These are phyloP conservation scores for Aviceda cuculoides DNA, from an alignment of 2,797 vertebrate species.

Conservation along the genomic window DNA sequence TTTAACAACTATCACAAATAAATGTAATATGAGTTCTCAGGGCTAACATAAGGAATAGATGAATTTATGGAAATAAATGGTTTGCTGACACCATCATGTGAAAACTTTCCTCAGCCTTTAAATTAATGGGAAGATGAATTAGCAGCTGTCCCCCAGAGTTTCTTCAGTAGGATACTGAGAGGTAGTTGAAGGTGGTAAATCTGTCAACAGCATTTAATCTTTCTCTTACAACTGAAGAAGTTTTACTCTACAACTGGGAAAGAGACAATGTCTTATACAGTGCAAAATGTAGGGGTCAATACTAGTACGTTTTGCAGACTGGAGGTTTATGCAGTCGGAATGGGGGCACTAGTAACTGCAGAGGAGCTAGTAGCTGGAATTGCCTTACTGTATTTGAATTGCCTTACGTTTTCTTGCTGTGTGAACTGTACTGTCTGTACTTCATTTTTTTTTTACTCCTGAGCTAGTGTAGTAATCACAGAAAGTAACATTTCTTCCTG, in stretches of 20 bases:
- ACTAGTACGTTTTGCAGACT: fast-evolving
- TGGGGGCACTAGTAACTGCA: not conserved
- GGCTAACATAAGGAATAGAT: not conserved
- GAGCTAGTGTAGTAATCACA: not conserved
- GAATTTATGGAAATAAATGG: not conserved
- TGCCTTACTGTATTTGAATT: not conserved
- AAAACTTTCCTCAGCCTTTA: not conserved
- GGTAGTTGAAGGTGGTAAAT: not conserved
- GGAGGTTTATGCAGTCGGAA: not conserved
- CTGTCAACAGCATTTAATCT: not conserved
- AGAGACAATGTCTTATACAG: not conserved
- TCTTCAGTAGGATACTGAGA: not conserved
- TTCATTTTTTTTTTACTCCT: not conserved
- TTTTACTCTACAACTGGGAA: not conserved
- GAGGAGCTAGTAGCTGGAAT: not conserved
- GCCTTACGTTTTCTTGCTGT: not conserved
- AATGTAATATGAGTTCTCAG: not conserved
- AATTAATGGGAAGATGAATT: not conserved
- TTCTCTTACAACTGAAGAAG: not conserved
- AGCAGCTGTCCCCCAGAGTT: not conserved
- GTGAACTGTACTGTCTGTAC: not conserved
- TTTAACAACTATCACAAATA: not conserved
- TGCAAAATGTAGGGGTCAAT: not conserved
- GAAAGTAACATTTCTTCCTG: not conserved
- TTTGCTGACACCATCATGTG: not conserved